Percentiles rank a stretch among this genome's conserved stretches.
These are phyloP conservation scores for Pagetopsis macropterus DNA, from an alignment of 2,797 vertebrate genomes.

Conservation along the genomic window DNA sequence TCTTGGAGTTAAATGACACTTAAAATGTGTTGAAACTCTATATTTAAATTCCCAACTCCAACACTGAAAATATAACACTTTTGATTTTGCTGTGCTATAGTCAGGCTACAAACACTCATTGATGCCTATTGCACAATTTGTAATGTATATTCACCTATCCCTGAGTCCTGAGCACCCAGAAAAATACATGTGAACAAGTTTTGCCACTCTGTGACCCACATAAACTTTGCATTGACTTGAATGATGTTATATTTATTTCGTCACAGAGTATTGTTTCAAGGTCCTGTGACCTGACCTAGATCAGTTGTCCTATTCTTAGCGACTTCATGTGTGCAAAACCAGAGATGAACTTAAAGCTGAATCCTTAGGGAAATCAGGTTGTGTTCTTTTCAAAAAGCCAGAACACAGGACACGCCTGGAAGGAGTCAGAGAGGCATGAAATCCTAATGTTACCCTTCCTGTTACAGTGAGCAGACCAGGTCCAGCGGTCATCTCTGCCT, in stretches of 20 bases:
- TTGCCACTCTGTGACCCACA: slow-evolving; percentile 29
- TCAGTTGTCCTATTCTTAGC: slow-evolving; percentile 57
- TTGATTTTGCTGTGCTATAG: too few species aligned
- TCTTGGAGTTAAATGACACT: too few species aligned
- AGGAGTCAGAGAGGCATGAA: slow-evolving; percentile 67
- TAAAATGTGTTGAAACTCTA: too few species aligned
- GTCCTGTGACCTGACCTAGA: slow-evolving; percentile 66
- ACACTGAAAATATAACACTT: too few species aligned
- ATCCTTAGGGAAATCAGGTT: slow-evolving; percentile 60
- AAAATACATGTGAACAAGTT: slow-evolving; percentile 11
- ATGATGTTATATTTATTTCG: slow-evolving; percentile 35
- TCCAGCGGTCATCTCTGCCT: slow-evolving; percentile 73
- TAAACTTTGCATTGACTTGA: slow-evolving; percentile 36
- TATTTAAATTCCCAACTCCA: too few species aligned
- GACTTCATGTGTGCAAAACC: slow-evolving; percentile 45
- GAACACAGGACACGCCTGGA: slow-evolving; percentile 67
- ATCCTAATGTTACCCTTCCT: slow-evolving; percentile 68
- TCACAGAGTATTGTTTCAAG: slow-evolving; percentile 49
- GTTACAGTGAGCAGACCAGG: slow-evolving; percentile 77
- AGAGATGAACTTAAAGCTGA: slow-evolving; percentile 49
- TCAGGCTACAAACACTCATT: background rate
- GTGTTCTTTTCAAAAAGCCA: slow-evolving; percentile 64
- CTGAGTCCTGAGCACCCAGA: slow-evolving; percentile 1
- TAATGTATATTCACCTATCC: background rate
- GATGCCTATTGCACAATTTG: background rate